Percentiles rank a stretch among this genome's conserved stretches.
These are phyloP conservation scores for Exaiptasia diaphana DNA, from an alignment of 64 coral and sea anemone species.

Conservation along the genomic window DNA sequence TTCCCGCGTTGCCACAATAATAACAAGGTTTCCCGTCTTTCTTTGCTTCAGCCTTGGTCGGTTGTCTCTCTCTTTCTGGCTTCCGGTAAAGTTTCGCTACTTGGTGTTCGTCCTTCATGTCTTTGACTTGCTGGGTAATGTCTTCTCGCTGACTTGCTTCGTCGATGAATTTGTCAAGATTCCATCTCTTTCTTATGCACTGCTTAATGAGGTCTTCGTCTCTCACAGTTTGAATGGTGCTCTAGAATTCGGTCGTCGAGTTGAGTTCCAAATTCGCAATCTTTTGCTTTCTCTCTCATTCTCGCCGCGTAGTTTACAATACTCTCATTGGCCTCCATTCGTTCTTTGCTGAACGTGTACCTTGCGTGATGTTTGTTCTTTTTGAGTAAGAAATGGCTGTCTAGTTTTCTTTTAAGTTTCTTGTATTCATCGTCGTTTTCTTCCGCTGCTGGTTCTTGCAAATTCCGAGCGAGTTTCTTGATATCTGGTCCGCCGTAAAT, in stretches of 20 bases:
- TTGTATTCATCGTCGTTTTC: conserved; percentile 14
- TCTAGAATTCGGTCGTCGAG: conserved; percentile 19
- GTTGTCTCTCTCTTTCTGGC: not conserved
- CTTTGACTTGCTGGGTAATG: conserved; percentile 51
- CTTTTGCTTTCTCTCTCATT: conserved; percentile 15
- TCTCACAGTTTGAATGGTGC: conserved; percentile 54
- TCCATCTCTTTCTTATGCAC: not conserved
- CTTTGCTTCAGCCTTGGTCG: not conserved
- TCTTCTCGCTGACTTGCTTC: not conserved
- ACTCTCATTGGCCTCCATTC: conserved; percentile 12
- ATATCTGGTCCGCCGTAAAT: not conserved
- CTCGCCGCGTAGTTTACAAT: conserved; percentile 6
- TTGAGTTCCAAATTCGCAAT: conserved; percentile 31
- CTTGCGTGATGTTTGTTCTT: conserved; percentile 34
- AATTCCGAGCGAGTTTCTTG: conserved; percentile 1
- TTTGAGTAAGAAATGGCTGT: not conserved
- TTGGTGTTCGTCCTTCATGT: conserved; percentile 45
- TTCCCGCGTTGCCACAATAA: conserved; percentile 16
- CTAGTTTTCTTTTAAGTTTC: conserved; percentile 49
- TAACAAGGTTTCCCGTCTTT: not conserved
- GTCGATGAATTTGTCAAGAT: not conserved
- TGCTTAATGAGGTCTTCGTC: conserved; percentile 28
- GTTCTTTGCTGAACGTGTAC: conserved; percentile 34
- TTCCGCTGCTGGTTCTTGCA: not conserved
- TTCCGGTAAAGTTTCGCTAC: not conserved